Evolutionary conservation across 2,888 invertebrate genomes (phyloP).

Genomic region (Schizotus pectinicornis): DNA sequence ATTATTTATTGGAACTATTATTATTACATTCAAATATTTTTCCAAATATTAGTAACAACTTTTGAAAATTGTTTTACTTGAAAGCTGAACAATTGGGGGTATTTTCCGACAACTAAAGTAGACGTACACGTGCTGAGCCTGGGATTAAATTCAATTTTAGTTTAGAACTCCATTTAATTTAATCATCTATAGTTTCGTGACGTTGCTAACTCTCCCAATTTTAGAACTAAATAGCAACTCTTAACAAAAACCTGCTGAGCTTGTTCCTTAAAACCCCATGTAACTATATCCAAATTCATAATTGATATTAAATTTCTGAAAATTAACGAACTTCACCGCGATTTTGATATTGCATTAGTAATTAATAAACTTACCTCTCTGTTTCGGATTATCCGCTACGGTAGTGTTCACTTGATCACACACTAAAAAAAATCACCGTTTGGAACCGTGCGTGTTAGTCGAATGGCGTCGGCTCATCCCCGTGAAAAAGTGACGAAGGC

Average conservation of each 20-base stretch:
- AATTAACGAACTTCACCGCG: slow-evolving; percentile 1
- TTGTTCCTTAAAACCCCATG: slow-evolving; percentile 1
- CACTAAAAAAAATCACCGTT: slow-evolving; percentile 3
- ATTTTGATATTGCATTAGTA: neutral
- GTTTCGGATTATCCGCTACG: too few species aligned
- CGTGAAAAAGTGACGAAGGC: slow-evolving; percentile 19
- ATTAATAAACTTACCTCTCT: slow-evolving; percentile 11
- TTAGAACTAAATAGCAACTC: neutral
- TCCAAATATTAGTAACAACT: too few species aligned
- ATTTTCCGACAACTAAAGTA: too few species aligned
- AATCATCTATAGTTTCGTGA: too few species aligned
- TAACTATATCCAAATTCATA: slow-evolving; percentile 8
- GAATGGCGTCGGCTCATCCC: slow-evolving; percentile 9
- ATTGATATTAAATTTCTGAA: slow-evolving; percentile 19
- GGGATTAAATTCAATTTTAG: too few species aligned
- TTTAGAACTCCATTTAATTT: too few species aligned
- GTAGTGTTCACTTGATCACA: neutral
- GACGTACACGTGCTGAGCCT: too few species aligned
- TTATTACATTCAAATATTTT: too few species aligned
- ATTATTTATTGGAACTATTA: too few species aligned
- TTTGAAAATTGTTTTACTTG: too few species aligned
- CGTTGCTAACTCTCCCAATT: too few species aligned
- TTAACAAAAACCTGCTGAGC: neutral
- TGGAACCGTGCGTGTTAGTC: slow-evolving; percentile 4
- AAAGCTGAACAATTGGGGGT: too few species aligned